These are phyloP conservation scores for Peromyscus leucopus DNA, from an alignment of 2,113 vertebrate genomes.

Conservation along the genomic window DNA sequence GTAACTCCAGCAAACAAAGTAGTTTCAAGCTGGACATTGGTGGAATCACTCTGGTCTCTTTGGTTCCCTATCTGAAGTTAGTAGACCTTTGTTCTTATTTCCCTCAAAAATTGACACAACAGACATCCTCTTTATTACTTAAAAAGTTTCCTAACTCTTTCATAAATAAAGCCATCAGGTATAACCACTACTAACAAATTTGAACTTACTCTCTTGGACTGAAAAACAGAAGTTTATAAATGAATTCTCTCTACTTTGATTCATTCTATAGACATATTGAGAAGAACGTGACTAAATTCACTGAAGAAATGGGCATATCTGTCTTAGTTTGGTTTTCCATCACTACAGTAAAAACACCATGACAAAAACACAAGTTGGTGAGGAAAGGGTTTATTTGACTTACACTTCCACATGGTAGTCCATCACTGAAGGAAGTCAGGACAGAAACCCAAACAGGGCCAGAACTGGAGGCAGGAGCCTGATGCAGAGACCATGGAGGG, in stretches of 20 bases:
- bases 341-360: not conserved
- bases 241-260: not conserved
- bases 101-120: not conserved
- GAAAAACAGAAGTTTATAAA: constrained; percentile 23
- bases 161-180: not conserved
- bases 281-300: not conserved
- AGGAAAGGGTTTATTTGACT: not conserved
- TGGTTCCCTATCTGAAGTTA: not conserved
- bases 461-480: not conserved
- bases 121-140: not conserved
- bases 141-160: not conserved
- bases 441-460: not conserved
- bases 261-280: not conserved
- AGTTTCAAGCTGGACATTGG: not conserved
- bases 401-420: not conserved
- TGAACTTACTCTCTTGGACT: not conserved
- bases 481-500: not conserved
- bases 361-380: too few species aligned
- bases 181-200: not conserved
- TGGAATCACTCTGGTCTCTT: not conserved
- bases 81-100: too few species aligned
- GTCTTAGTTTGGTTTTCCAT: not conserved
- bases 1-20: not conserved
- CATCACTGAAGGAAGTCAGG: not conserved
- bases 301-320: not conserved